phyloP scores from a whole-genome alignment of 2,113 vertebrate genomes.

The Petrocephalus microphthalmus region DNA sequence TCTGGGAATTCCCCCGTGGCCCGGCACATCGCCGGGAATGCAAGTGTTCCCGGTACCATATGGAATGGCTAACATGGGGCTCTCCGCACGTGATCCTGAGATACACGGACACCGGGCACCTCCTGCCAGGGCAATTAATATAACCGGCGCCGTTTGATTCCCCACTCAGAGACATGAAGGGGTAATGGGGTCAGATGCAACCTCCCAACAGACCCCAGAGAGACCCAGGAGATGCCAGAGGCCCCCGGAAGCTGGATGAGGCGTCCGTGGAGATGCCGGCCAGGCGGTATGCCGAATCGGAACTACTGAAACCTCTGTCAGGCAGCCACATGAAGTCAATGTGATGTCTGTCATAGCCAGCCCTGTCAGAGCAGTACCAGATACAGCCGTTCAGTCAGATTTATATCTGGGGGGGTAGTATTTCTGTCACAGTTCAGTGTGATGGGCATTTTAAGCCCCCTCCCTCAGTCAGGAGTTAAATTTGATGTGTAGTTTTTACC shows the following conservation, averaged over 20 bases:
- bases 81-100: not conserved
- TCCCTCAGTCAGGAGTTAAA: conserved; percentile 4
- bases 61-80: not conserved
- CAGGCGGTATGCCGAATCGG: not conserved
- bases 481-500: not conserved
- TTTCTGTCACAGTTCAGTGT: conserved; percentile 16
- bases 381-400: not conserved
- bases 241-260: not conserved
- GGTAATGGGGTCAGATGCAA: not conserved
- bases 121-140: not conserved
- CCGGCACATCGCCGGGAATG: not conserved
- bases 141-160: not conserved
- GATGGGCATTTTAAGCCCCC: not conserved
- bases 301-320: not conserved
- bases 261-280: not conserved
- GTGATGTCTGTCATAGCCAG: not conserved
- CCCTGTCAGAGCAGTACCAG: not conserved
- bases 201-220: not conserved
- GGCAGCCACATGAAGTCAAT: not conserved
- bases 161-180: not conserved
- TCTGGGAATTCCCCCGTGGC: not conserved
- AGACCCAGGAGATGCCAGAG: not conserved
- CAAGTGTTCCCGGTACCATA: not conserved
- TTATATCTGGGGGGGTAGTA: not conserved
- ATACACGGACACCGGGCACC: not conserved